Conservation (phyloP, 2,113 vertebrate genomes). For the Vireo altiloquus region DNA sequence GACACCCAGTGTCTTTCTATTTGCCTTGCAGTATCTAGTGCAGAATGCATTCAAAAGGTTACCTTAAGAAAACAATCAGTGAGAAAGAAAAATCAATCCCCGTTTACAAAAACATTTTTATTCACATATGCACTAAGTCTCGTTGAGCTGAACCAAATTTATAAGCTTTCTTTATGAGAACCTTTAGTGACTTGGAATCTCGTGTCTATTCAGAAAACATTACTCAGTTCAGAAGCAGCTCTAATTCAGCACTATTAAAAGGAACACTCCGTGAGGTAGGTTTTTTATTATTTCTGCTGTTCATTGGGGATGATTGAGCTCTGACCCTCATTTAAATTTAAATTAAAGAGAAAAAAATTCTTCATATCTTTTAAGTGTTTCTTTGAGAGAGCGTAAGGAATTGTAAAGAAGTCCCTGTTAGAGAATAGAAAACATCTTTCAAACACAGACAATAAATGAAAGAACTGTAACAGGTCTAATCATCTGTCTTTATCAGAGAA, state of each 20-base stretch:
- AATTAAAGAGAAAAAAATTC: not conserved
- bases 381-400: not conserved
- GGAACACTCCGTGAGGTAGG: not conserved
- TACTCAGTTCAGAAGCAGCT: not conserved
- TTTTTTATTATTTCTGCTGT: not conserved
- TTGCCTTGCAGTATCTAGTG: not conserved
- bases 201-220: not conserved
- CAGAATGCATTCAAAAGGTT: not conserved
- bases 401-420: not conserved
- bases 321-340: not conserved
- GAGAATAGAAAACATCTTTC: not conserved
- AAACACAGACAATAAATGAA: not conserved
- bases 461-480: not conserved
- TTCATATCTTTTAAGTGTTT: not conserved
- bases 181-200: not conserved
- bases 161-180: not conserved
- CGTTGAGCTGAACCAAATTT: not conserved
- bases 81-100: not conserved
- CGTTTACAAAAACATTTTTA: not conserved
- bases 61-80: not conserved
- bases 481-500: not conserved
- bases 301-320: not conserved
- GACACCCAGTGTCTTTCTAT: not conserved
- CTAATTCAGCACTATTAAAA: not conserved
- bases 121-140: not conserved